These are phyloP conservation scores for Flexamia atlantica DNA, from an alignment of 2,888 invertebrate species.

Conservation along the genomic window DNA sequence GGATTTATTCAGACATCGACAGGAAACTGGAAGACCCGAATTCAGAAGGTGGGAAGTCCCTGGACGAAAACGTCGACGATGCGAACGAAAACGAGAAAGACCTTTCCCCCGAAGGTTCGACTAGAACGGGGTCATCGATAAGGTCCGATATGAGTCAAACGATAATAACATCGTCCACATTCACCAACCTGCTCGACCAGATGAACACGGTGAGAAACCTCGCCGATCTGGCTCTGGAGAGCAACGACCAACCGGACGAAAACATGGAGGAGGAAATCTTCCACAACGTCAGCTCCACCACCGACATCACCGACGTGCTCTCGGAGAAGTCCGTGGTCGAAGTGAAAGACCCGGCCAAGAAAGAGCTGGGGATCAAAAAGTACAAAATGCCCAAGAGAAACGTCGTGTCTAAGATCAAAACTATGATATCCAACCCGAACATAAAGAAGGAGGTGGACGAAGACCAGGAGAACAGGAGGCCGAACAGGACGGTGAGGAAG, in stretches of 20 bases:
- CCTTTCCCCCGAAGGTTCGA: slow-evolving; percentile 82
- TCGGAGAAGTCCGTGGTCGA: slow-evolving; percentile 45
- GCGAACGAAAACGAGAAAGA: slow-evolving; percentile 76
- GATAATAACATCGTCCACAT: slow-evolving; percentile 67
- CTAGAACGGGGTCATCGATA: slow-evolving; percentile 75
- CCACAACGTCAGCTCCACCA: slow-evolving; percentile 39
- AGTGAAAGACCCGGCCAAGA: slow-evolving; percentile 36
- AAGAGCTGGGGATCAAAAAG: slow-evolving; percentile 77
- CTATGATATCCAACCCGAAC: slow-evolving; percentile 78
- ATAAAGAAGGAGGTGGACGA: slow-evolving; percentile 73
- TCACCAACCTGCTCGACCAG: slow-evolving; percentile 67
- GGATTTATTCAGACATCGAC: slow-evolving; percentile 92
- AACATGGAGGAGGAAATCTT: slow-evolving; percentile 39
- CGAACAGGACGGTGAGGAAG: slow-evolving; percentile 78
- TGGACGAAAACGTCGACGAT: slow-evolving; percentile 72
- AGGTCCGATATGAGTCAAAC: slow-evolving; percentile 75
- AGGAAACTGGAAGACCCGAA: slow-evolving; percentile 81
- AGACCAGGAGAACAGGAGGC: slow-evolving; percentile 79
- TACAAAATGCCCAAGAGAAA: slow-evolving; percentile 89
- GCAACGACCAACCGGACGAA: slow-evolving; percentile 41
- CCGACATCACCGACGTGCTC: slow-evolving; percentile 31
- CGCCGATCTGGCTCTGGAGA: slow-evolving; percentile 62
- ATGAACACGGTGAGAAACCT: slow-evolving; percentile 68
- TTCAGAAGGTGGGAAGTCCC: slow-evolving; percentile 36
- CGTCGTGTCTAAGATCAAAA: slow-evolving; percentile 86